These are phyloP conservation scores for Lacerta bilineata DNA, from an alignment of 2,797 vertebrate species.

Conservation along the genomic window DNA sequence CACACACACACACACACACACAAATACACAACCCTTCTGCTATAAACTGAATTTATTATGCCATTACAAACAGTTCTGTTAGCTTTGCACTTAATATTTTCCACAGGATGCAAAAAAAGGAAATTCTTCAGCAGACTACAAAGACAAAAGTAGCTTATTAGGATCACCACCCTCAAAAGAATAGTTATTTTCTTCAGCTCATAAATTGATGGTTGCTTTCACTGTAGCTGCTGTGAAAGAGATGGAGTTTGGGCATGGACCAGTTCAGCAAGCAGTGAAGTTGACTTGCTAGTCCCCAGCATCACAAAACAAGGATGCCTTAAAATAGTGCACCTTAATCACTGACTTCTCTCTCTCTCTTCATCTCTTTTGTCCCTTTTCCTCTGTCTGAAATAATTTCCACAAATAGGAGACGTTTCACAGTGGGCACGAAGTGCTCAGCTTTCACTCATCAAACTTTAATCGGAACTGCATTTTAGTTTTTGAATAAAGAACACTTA, in stretches of 20 bases:
- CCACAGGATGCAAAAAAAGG: constrained; percentile 52
- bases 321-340: constrained; percentile 79
- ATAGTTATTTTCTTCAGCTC: constrained; percentile 72
- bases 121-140: constrained; percentile 58
- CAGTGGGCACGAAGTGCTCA: constrained; percentile 87
- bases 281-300: constrained; percentile 69
- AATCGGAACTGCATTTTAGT: constrained; percentile 95
- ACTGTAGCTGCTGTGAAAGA: constrained; percentile 59
- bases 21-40: constrained; percentile 27
- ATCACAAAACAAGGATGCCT: constrained; percentile 67
- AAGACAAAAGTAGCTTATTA: constrained; percentile 41
- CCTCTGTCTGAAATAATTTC: constrained; percentile 95
- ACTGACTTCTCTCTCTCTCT: constrained; percentile 71
- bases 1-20: constrained; percentile 51
- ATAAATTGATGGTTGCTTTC: constrained; percentile 61
- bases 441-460: constrained; percentile 99
- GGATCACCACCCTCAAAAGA: constrained; percentile 60
- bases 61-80: constrained; percentile 54
- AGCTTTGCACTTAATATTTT: constrained; percentile 59
- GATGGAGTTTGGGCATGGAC: constrained; percentile 61
- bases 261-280: constrained; percentile 61
- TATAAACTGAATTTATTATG: constrained; percentile 5
- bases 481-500: constrained; percentile 99
- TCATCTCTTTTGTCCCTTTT: constrained; percentile 82
- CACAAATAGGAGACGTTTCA: constrained; percentile 89